These are phyloP conservation scores for Acanthococcus lagerstroemiae DNA, from an alignment of 2,888 invertebrate species.

Conservation along the genomic window DNA sequence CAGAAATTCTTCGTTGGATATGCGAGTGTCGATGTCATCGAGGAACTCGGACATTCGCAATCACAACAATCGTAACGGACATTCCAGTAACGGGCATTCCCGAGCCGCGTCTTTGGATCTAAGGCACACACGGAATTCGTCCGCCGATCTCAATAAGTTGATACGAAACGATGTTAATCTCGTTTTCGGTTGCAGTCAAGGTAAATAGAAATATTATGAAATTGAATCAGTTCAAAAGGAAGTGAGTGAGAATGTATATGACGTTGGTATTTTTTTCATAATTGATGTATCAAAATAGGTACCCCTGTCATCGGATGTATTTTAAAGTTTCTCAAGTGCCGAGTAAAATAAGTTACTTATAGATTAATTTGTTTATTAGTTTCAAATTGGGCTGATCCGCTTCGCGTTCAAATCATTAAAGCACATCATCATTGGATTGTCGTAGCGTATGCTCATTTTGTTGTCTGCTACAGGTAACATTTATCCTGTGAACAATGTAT, in stretches of 20 bases:
- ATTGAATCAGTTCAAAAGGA: no score
- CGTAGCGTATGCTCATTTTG: slow-evolving; percentile 91
- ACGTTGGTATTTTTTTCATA: background rate
- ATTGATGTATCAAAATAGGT: no score
- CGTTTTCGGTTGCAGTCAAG: slow-evolving; percentile 53
- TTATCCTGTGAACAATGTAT: background rate
- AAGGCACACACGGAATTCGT: slow-evolving; percentile 61
- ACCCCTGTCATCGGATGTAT: no score
- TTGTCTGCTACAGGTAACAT: slow-evolving; percentile 77
- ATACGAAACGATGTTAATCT: slow-evolving; percentile 60
- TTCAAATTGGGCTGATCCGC: slow-evolving; percentile 68
- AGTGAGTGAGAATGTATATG: no score
- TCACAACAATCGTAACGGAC: slow-evolving; percentile 40
- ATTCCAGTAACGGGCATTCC: slow-evolving; percentile 54
- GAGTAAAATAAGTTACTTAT: background rate
- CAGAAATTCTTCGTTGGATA: slow-evolving; percentile 73
- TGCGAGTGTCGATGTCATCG: slow-evolving; percentile 45
- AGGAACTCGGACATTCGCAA: slow-evolving; percentile 45
- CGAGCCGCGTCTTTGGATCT: slow-evolving; percentile 73
- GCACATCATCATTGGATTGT: slow-evolving; percentile 98
- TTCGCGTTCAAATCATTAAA: slow-evolving; percentile 83
- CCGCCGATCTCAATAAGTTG: slow-evolving; percentile 62
- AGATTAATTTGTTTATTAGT: slow-evolving; percentile 39
- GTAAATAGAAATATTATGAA: background rate
- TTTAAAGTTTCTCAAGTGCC: no score